A percentile compares a stretch with the other conserved stretches of the same genome.
These are phyloP conservation scores for Athalia rosae DNA, from an alignment of 2,888 invertebrate species.

Conservation along the genomic window DNA sequence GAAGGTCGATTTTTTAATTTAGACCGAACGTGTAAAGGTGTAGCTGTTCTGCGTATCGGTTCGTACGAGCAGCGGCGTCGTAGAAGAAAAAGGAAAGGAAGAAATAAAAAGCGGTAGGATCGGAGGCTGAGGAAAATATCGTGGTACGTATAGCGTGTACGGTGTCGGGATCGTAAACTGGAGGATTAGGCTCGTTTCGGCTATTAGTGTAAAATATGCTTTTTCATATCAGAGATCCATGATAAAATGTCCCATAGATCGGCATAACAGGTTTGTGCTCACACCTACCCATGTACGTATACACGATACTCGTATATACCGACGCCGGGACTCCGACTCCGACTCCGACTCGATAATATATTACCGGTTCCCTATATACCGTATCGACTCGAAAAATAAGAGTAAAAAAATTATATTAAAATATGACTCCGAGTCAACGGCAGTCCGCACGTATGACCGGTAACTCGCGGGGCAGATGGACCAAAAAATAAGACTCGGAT, in stretches of 20 bases:
- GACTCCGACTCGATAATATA: conserved; percentile 11
- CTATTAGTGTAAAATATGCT: conserved; percentile 65
- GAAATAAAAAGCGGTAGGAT: neutral
- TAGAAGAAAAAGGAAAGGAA: neutral
- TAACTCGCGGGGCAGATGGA: conserved; percentile 34
- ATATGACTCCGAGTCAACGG: conserved; percentile 4
- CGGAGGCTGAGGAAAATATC: neutral
- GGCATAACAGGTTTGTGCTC: conserved; percentile 46
- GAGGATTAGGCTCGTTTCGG: conserved; percentile 65
- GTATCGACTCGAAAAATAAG: conserved; percentile 36
- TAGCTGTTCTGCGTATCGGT: neutral
- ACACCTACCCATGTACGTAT: conserved; percentile 37
- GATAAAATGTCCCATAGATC: conserved; percentile 46
- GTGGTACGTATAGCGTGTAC: conserved; percentile 11
- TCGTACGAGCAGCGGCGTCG: neutral
- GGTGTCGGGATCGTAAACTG: conserved; percentile 61
- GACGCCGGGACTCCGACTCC: neutral
- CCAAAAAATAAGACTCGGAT: neutral
- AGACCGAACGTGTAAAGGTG: too few species aligned
- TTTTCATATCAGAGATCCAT: conserved; percentile 55
- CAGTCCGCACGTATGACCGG: conserved; percentile 13
- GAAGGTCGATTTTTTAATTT: too few species aligned
- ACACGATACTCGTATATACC: conserved; percentile 4
- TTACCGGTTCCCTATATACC: conserved; percentile 32
- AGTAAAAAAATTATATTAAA: conserved; percentile 20